Evolutionary conservation across 2,113 vertebrate species (phyloP).

Genomic region (Elaphurus davidianus): DNA sequence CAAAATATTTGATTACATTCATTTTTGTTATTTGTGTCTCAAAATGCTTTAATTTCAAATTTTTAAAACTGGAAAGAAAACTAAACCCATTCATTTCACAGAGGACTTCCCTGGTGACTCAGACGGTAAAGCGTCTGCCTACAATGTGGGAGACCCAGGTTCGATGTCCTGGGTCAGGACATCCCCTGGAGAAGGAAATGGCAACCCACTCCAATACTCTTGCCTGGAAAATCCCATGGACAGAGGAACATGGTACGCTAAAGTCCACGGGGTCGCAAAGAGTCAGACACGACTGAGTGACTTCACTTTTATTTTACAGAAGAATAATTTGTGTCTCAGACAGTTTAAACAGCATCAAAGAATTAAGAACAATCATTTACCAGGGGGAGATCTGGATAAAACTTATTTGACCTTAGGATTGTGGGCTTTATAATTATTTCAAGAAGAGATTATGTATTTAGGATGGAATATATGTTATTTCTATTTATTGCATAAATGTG

Average conservation of each 20-base stretch:
- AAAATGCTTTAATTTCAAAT: background rate
- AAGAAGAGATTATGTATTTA: background rate
- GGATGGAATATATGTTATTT: background rate
- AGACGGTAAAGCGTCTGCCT: background rate
- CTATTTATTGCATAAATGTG: background rate
- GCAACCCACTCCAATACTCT: background rate
- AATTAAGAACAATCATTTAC: background rate
- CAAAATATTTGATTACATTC: background rate
- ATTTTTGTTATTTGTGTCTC: background rate
- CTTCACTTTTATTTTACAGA: background rate
- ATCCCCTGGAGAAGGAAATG: background rate
- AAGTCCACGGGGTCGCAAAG: background rate
- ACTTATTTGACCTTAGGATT: background rate
- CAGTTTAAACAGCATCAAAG: background rate
- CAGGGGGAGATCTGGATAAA: background rate
- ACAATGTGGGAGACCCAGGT: fast-evolving
- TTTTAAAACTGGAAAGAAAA: background rate
- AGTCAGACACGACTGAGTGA: background rate
- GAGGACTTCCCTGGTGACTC: background rate
- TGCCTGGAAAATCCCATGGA: background rate
- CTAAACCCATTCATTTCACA: background rate
- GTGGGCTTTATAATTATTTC: background rate
- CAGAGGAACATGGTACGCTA: background rate
- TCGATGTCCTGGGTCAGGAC: background rate
- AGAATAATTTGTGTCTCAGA: background rate